Percentiles rank a stretch among this genome's conserved stretches.
phyloP scores from a whole-genome alignment of 2,113 vertebrate genomes.

The Cyanoderma ruficeps region DNA sequence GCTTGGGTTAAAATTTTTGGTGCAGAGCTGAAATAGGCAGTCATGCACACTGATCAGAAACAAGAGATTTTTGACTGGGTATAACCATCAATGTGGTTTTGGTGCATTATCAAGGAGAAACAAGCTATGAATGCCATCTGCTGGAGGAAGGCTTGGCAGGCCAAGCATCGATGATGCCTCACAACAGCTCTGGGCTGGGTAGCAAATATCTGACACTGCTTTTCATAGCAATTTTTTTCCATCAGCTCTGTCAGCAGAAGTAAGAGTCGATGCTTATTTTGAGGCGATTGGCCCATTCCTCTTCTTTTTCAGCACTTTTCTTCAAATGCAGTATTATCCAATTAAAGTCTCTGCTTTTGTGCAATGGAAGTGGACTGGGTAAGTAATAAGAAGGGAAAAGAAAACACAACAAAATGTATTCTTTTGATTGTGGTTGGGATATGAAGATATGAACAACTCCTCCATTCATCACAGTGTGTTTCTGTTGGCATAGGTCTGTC shows the following conservation, averaged over 20 bases:
- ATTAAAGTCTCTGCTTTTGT: not conserved
- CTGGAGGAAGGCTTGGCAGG: slow-evolving; percentile 20
- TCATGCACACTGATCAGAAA: not conserved
- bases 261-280: not conserved
- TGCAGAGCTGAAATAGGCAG: not conserved
- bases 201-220: not conserved
- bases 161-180: accelerated
- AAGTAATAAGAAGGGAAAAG: not conserved
- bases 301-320: not conserved
- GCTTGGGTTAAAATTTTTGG: not conserved
- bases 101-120: not conserved
- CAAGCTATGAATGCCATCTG: slow-evolving; percentile 48
- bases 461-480: not conserved
- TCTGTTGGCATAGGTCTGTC: not conserved
- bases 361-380: not conserved
- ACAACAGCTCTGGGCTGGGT: not conserved
- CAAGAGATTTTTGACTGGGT: not conserved
- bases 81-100: not conserved
- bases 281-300: not conserved
- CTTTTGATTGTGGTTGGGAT: not conserved
- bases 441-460: not conserved
- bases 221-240: not conserved
- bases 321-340: not conserved
- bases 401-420: not conserved
- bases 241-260: not conserved